Base-by-base conservation (phyloP, 2,113 vertebrate species). In the Lycaon pictus region DNA sequence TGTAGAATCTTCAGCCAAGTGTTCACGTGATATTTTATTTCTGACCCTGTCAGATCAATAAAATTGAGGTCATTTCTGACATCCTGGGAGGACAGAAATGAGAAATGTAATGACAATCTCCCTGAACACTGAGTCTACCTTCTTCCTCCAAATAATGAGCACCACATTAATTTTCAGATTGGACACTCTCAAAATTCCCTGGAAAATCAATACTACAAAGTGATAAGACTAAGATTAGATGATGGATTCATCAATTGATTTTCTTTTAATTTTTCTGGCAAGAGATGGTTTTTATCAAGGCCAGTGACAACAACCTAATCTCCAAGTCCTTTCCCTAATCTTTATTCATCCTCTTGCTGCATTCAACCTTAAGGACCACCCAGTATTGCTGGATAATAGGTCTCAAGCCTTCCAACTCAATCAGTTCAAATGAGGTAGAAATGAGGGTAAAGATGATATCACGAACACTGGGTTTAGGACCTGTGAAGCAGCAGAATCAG, bases 151-250 rank as follows among this genome's bases (percentile, higher is more conserved):
- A 96, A 93, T 92, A 92, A 93, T 29, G 32, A 67, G 4, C 71
- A 86, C 25, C 35, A 74, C 94, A 96, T 77, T 88, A 80, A 72
- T 92, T 90, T 97, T 90, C 60, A 87, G 32, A 84, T 35, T 58
- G 5, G 37, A 63, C 20, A 80, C 20, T 87, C 86, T 95, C 84
- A 90, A 93, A 94, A 95, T 92, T 71, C 22, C 63, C 15, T 76
- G 43, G 20, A 74, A 97, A 97, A 92, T 97, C 77, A 95, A 84
- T 76, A 81, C 60, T 63, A 95, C 29, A 72, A 88, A 65, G 12
- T 74, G 25, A 56, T 79, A 95, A 82, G 19, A 74, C 83, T 83
- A 74, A 80, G 17, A 6, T 83, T 96, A 82, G 27, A 79, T 51
- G 88, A 96, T 88, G 69, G 23, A 87, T 80, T 93, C 29, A 84